phyloP scores from a whole-genome alignment of 2,113 vertebrate genomes.

The Sapajus apella region DNA sequence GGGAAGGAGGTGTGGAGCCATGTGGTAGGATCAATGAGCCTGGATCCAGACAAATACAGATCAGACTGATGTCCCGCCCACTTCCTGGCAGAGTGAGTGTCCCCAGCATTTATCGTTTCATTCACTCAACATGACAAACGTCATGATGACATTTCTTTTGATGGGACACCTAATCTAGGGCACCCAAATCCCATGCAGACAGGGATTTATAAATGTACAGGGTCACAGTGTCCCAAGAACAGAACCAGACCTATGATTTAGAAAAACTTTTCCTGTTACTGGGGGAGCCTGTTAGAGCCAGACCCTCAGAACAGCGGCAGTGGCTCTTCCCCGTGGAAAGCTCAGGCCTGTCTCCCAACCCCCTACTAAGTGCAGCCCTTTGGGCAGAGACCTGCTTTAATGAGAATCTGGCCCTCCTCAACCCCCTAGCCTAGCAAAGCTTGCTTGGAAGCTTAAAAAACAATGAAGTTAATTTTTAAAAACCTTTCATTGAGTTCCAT shows the following conservation, averaged over 20 bases:
- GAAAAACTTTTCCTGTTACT: background rate
- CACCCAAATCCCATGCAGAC: background rate
- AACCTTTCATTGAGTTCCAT: constrained; percentile 78
- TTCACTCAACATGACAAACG: background rate
- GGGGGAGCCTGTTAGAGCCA: background rate
- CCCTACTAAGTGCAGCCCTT: background rate
- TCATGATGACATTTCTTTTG: constrained; percentile 4
- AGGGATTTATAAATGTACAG: background rate
- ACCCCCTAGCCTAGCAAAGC: constrained; percentile 39
- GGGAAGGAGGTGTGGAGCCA: background rate
- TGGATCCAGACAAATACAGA: background rate
- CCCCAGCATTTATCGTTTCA: background rate
- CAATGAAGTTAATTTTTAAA: constrained; percentile 78
- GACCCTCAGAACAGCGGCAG: background rate
- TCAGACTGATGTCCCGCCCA: background rate
- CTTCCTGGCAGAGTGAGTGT: background rate
- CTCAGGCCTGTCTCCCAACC: background rate
- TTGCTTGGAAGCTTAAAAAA: constrained; percentile 74
- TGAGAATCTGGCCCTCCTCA: constrained; percentile 28
- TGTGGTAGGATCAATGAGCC: background rate
- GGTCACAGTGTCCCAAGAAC: background rate
- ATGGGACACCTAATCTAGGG: background rate
- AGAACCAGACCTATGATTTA: background rate
- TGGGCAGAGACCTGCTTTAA: constrained; percentile 10
- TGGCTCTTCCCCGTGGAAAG: background rate